Conservation (phyloP, 2,888 invertebrate species). For the Belgica antarctica region DNA sequence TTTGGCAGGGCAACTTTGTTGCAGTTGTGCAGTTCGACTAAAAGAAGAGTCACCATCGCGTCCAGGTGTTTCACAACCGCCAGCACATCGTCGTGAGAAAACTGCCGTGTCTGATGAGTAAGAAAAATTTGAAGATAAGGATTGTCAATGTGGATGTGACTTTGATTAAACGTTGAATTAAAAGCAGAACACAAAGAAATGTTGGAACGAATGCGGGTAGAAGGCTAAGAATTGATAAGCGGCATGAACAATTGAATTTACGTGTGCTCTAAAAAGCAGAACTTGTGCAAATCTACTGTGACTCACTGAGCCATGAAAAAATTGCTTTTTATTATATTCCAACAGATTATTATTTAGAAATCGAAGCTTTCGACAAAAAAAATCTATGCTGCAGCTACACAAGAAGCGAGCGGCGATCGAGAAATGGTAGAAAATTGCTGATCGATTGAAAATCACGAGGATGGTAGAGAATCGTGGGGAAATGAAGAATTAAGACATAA, state of each 20-base stretch:
- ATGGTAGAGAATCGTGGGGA: neutral
- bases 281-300: conserved; percentile 32
- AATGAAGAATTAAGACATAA: conserved; percentile 16
- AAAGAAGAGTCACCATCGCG: conserved; percentile 80
- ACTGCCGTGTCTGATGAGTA: conserved; percentile 56
- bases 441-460: neutral
- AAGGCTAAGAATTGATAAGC: neutral
- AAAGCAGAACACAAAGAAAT: neutral
- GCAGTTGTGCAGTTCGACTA: conserved; percentile 74
- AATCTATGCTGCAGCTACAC: neutral
- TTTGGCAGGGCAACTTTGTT: conserved; percentile 54
- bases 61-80: conserved; percentile 89
- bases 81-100: conserved; percentile 80
- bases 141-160: neutral
- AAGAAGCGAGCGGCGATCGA: neutral
- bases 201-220: neutral
- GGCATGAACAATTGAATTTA: conserved; percentile 4
- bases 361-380: neutral
- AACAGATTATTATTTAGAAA: conserved; percentile 10
- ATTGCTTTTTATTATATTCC: neutral
- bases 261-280: neutral
- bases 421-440: neutral
- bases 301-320: conserved; percentile 31
- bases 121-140: neutral
- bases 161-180: neutral